A percentile compares a stretch with the other conserved stretches of the same genome.
Conservation (phyloP, 2,797 vertebrate species). For the Phylloscopus collybita region DNA sequence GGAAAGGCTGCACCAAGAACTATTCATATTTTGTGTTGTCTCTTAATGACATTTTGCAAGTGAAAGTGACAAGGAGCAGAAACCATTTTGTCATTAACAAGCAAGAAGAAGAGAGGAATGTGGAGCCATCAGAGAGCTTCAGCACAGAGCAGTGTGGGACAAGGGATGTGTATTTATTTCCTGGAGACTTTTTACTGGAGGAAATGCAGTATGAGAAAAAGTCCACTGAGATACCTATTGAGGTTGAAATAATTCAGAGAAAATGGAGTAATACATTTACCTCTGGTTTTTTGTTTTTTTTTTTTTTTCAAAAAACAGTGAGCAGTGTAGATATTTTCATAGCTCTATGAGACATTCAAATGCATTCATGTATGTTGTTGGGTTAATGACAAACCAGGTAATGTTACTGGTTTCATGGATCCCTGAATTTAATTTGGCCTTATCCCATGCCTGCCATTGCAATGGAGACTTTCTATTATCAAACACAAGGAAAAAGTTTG, state of each 20-base stretch:
- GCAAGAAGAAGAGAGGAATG: not conserved
- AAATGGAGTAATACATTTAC: not conserved
- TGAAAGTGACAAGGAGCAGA: not conserved
- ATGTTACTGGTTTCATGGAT: not conserved
- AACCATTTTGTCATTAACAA: not conserved
- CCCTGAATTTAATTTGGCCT: not conserved
- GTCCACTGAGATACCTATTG: not conserved
- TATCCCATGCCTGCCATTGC: not conserved
- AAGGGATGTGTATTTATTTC: not conserved
- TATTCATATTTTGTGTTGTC: not conserved
- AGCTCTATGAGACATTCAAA: not conserved
- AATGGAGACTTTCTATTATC: not conserved
- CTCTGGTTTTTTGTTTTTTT: not conserved
- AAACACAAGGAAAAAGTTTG: not conserved
- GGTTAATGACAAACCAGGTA: not conserved
- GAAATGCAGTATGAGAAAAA: not conserved
- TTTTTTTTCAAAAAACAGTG: not conserved
- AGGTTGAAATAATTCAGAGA: not conserved
- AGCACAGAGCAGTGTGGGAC: not conserved
- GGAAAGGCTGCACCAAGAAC: not conserved
- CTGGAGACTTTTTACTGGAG: not conserved
- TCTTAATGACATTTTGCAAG: not conserved
- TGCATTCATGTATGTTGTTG: not conserved
- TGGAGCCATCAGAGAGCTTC: not conserved
- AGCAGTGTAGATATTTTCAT: not conserved